phyloP scores from a whole-genome alignment of 2,113 vertebrate genomes.

The Seriola rivoliana region DNA sequence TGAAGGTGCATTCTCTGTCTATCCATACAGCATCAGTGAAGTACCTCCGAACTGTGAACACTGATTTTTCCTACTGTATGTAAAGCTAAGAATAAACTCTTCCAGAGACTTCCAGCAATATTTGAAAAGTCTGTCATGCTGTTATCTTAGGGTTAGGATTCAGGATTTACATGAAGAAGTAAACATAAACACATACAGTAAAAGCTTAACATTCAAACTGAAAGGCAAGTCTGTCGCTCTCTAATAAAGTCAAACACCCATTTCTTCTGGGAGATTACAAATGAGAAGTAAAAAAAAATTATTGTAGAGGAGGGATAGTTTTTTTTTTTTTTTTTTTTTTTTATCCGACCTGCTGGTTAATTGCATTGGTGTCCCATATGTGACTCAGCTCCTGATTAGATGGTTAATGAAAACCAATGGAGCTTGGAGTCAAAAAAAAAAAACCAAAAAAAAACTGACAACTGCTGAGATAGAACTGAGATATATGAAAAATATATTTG shows the following conservation, averaged over 20 bases:
- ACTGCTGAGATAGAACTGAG: neutral
- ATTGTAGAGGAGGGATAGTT: neutral
- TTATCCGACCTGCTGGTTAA: slow-evolving; percentile 20
- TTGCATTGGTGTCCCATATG: slow-evolving; percentile 38
- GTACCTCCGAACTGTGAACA: neutral
- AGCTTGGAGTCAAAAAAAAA: slow-evolving; percentile 13
- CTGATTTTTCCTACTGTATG: neutral
- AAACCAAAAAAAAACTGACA: neutral
- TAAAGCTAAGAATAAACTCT: neutral
- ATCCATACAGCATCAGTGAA: neutral
- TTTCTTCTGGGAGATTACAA: slow-evolving; percentile 21
- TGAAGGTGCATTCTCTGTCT: slow-evolving; percentile 25
- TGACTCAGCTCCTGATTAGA: slow-evolving; percentile 40
- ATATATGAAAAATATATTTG: neutral
- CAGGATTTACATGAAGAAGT: too few relatives aligned
- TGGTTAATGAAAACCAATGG: slow-evolving; percentile 51
- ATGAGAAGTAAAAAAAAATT: slow-evolving; percentile 2
- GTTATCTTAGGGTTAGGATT: too few relatives aligned
- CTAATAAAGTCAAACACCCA: neutral
- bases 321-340: neutral
- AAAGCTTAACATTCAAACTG: neutral
- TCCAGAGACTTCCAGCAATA: too few relatives aligned
- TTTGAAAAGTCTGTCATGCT: too few relatives aligned
- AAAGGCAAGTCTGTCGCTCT: neutral
- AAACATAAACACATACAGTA: too few relatives aligned